Percentiles rank a stretch among this genome's conserved stretches.
Conservation (phyloP, 2,888 invertebrate genomes). For the Acleris emargana region DNA sequence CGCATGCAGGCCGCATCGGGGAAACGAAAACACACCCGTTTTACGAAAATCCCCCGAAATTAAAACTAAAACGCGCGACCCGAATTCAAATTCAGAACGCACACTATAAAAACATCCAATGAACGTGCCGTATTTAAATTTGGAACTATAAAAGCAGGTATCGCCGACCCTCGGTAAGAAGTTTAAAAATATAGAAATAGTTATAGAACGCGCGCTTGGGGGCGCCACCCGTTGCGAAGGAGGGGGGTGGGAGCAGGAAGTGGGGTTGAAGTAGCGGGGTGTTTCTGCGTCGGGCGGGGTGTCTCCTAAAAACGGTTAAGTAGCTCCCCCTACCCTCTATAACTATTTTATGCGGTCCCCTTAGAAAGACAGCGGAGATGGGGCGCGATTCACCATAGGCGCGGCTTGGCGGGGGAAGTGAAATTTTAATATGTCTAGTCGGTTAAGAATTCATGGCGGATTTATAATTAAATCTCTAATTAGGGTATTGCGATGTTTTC, state of each 20-base stretch:
- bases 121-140: constrained; percentile 65
- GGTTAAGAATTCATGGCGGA: constrained; percentile 81
- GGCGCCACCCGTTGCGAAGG: constrained; percentile 52
- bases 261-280: constrained; percentile 75
- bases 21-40: constrained; percentile 50
- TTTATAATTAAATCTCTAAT: constrained; percentile 82
- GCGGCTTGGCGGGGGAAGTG: constrained; percentile 72
- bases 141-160: constrained; percentile 75
- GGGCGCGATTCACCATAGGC: constrained; percentile 76
- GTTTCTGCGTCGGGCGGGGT: constrained; percentile 76
- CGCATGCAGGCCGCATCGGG: constrained; percentile 55
- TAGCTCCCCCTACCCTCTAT: constrained; percentile 81
- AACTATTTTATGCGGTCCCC: constrained; percentile 84
- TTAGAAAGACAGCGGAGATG: constrained; percentile 82
- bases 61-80: constrained; percentile 81
- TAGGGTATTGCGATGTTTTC: constrained; percentile 71
- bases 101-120: constrained; percentile 72
- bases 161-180: constrained; percentile 79
- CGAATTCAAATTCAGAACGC: constrained; percentile 71
- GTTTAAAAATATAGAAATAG: constrained; percentile 80
- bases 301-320: constrained; percentile 84
- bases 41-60: constrained; percentile 67
- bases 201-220: constrained; percentile 62
- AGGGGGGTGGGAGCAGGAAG: constrained; percentile 70
- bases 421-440: constrained; percentile 81